Percentiles rank a stretch among this genome's conserved stretches.
phyloP scores from a whole-genome alignment of 2,113 vertebrate genomes.

The Pteruthius melanotis region DNA sequence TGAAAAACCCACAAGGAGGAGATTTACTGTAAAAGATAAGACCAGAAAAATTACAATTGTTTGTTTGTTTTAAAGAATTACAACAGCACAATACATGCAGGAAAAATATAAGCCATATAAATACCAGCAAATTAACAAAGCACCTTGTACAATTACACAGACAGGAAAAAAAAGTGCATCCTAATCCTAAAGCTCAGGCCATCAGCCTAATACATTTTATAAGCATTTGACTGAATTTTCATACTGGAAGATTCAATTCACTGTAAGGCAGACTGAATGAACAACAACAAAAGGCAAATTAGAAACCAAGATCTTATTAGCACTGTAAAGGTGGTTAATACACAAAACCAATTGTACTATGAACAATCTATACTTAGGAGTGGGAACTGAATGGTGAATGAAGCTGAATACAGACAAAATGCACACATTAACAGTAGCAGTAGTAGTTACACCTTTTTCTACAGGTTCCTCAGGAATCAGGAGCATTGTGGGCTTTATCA shows the following conservation, averaged over 20 bases:
- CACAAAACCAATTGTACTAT: background rate
- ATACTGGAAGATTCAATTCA: background rate
- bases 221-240: background rate
- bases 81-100: background rate
- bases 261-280: background rate
- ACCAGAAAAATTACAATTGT: background rate
- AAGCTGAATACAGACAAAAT: background rate
- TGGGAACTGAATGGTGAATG: background rate
- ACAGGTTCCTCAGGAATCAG: background rate
- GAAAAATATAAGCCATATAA: background rate
- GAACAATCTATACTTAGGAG: background rate
- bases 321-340: background rate
- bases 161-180: background rate
- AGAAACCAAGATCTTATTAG: background rate
- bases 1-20: slow-evolving; percentile 1
- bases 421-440: background rate
- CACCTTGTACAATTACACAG: background rate
- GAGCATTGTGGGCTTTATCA: background rate
- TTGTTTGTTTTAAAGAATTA: background rate
- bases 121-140: background rate
- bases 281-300: background rate
- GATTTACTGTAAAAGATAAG: slow-evolving; percentile 8
- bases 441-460: background rate
- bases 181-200: background rate
- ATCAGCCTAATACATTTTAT: background rate